phyloP scores from a whole-genome alignment of 2,888 invertebrate genomes.

The Drosophila nr. fundita region DNA sequence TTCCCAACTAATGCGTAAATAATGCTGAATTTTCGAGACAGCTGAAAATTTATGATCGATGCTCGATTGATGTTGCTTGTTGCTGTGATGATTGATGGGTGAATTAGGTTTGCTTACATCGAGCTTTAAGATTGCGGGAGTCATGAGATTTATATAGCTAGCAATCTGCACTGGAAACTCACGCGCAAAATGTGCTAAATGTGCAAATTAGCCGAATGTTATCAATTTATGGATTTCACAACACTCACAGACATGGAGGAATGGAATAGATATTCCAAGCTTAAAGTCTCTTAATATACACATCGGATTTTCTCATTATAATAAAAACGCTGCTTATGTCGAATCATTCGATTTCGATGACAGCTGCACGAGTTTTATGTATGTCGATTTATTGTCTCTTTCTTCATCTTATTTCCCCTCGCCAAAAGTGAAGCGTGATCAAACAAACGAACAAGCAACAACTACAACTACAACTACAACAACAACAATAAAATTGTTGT shows the following conservation, averaged over 20 bases:
- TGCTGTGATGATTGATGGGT: neutral
- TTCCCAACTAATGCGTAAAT: too few species aligned
- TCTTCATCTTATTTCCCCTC: neutral
- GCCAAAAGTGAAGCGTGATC: slow-evolving; percentile 20
- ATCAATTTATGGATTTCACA: neutral
- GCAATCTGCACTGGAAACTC: neutral
- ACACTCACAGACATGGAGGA: neutral
- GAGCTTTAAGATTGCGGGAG: neutral
- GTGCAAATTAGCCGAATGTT: neutral
- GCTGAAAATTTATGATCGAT: neutral
- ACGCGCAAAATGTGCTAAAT: neutral
- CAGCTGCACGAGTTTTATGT: slow-evolving; percentile 25
- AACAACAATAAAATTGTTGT: neutral
- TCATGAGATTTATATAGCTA: too few species aligned
- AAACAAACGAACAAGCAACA: slow-evolving; percentile 17
- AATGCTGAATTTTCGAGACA: too few species aligned
- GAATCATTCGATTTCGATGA: slow-evolving; percentile 12
- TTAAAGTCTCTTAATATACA: neutral
- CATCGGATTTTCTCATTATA: neutral
- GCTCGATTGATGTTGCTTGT: neutral
- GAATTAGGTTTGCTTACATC: neutral
- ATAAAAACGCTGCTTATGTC: neutral
- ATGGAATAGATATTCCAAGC: neutral
- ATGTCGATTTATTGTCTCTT: slow-evolving; percentile 9
- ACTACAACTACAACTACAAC: slow-evolving; percentile 1